Evolutionary conservation across 2,888 invertebrate genomes (phyloP), one percentile per base, ranked within the genome.

Genomic region (Agrilus cyanescens): DNA sequence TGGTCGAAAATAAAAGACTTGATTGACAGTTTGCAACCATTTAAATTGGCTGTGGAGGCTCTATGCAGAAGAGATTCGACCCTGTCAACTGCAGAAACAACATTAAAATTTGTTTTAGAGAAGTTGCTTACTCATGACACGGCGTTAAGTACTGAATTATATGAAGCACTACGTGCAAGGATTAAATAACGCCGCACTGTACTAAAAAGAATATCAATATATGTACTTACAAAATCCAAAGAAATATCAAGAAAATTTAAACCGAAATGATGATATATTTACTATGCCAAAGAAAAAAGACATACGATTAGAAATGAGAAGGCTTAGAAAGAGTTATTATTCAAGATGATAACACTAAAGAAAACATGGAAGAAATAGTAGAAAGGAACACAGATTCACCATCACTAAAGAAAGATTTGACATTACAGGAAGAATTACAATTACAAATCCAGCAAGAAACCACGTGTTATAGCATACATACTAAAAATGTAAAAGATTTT

Each of bases 211-310:
- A 38, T 38, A 18, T 43, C 46, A 14, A 13, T 47, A 14, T 47
- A 47, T 47, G 12, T 47, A 47, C 41, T 47, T 47, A 39, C 46
- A 46, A 34, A 47, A 47, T 46, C 37, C 46, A 13, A 42, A 37
- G 15, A 47, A 47, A 47, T 46, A 41, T 46, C 46, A 38, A 34
- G 32, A 42, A 34, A 31, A 47, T 33, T 33, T 39, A 43, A 33
- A 38, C 46, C 32, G 32, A 35, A 38, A n/a, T n/a, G n/a, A n/a
- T n/a, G n/a, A n/a, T n/a, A n/a, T n/a, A n/a, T n/a, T n/a, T n/a
- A n/a, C n/a, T n/a, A n/a, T n/a, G n/a, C n/a, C n/a, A n/a, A n/a
- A n/a, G n/a, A n/a, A n/a, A n/a, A n/a, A n/a, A n/a, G n/a, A n/a
- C n/a, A n/a, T n/a, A n/a, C n/a, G n/a, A n/a, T n/a, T n/a, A n/a